Conservation (phyloP, 2,113 vertebrate genomes). For the Neofelis nebulosa region DNA sequence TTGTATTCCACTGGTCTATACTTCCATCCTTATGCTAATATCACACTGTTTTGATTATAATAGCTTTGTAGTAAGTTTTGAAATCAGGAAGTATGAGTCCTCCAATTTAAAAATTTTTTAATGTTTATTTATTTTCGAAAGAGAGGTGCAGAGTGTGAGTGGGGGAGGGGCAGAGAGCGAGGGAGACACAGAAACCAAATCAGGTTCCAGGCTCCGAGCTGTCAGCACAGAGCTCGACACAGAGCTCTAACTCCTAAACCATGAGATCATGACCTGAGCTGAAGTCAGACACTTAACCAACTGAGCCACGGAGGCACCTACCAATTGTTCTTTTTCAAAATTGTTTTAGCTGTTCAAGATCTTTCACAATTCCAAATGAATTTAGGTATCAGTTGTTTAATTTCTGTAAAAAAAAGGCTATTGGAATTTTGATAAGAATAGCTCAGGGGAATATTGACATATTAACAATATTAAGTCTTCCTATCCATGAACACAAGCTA, state of each 20-base stretch:
- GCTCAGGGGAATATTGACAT: background rate
- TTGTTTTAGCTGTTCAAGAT: background rate
- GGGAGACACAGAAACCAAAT: no score
- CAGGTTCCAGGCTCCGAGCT: no score
- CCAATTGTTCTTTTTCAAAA: background rate
- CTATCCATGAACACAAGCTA: background rate
- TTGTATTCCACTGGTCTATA: background rate
- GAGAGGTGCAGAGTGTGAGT: no score
- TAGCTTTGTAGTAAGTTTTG: background rate
- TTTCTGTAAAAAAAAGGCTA: background rate
- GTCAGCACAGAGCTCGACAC: no score
- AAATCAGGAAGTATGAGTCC: background rate
- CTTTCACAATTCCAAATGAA: background rate
- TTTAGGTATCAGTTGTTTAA: background rate
- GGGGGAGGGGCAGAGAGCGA: no score
- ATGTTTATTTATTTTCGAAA: no score
- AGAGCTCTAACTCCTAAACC: no score
- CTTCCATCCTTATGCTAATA: background rate
- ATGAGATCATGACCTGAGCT: no score
- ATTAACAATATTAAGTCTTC: background rate
- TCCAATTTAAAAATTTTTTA: background rate
- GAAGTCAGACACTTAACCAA: no score
- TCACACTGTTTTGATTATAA: background rate
- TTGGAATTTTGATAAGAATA: background rate
- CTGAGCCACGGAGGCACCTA: no score